These are phyloP conservation scores for Centropus unirufus DNA, from an alignment of 2,113 vertebrate species.

Conservation along the genomic window DNA sequence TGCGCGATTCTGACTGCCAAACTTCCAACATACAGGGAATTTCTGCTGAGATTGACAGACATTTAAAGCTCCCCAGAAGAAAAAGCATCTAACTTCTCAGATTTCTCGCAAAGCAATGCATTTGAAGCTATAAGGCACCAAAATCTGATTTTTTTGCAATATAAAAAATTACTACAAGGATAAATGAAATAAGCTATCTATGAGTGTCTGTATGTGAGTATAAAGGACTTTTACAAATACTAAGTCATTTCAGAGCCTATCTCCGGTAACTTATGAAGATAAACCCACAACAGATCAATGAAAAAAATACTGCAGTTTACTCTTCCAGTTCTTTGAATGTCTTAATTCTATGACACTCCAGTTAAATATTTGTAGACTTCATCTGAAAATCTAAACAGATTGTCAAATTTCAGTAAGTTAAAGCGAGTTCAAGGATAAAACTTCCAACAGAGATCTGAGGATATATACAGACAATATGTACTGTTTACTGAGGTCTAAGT, in stretches of 20 bases:
- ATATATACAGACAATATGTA: neutral
- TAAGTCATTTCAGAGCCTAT: neutral
- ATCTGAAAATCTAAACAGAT: slow-evolving; percentile 1
- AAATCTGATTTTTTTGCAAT: neutral
- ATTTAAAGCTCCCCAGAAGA: neutral
- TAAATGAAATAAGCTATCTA: neutral
- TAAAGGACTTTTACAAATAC: neutral
- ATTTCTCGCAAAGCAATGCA: neutral
- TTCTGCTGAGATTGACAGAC: neutral
- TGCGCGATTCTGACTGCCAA: neutral
- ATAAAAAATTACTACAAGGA: neutral
- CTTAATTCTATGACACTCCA: neutral
- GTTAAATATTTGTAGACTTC: slow-evolving; percentile 12
- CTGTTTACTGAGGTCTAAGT: neutral
- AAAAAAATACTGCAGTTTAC: neutral
- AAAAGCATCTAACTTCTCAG: neutral
- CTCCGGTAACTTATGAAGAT: slow-evolving; percentile 7
- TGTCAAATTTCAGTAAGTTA: neutral
- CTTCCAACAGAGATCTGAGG: neutral
- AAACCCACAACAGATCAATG: neutral
- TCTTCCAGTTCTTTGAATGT: neutral
- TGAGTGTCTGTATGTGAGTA: neutral
- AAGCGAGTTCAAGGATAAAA: neutral
- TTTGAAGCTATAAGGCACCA: neutral
- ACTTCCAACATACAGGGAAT: neutral